Conservation (phyloP, 2,888 invertebrate genomes). For the Cephus pygmeus region DNA sequence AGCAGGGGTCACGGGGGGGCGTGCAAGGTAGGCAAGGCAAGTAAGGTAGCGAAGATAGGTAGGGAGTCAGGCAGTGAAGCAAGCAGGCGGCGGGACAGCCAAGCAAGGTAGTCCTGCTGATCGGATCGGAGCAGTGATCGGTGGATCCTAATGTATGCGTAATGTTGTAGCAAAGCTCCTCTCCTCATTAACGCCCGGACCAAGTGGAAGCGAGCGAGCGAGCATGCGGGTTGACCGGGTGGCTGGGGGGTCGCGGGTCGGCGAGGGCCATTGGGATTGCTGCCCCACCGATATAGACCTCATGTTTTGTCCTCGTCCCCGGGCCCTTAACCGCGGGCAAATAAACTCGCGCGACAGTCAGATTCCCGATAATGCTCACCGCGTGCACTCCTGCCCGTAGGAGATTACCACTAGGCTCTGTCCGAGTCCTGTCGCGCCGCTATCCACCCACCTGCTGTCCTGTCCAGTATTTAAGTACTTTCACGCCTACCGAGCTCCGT, state of each 20-base stretch:
- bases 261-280: slow-evolving; percentile 9
- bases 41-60: not conserved
- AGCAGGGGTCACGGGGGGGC: too few relatives aligned
- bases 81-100: slow-evolving; percentile 10
- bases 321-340: slow-evolving; percentile 26
- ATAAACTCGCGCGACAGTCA: slow-evolving; percentile 31
- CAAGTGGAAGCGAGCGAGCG: slow-evolving; percentile 20
- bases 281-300: slow-evolving; percentile 52
- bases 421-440: too few relatives aligned
- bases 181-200: slow-evolving; percentile 62
- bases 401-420: too few relatives aligned
- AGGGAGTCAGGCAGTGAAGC: slow-evolving; percentile 1
- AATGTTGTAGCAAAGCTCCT: slow-evolving; percentile 53
- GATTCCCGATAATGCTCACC: slow-evolving; percentile 37
- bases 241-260: slow-evolving; percentile 12
- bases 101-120: slow-evolving; percentile 38
- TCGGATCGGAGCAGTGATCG: slow-evolving; percentile 59
- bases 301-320: slow-evolving; percentile 48
- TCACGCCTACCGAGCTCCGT: too few relatives aligned
- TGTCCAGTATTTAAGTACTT: too few relatives aligned
- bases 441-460: too few relatives aligned
- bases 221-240: not conserved
- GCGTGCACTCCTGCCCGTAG: not conserved
- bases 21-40: not conserved
- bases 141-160: slow-evolving; percentile 62